Evolutionary conservation across 1,140 invertebrate species (phyloP), one percentile per base, ranked within the genome.

Genomic region (Dufourea novaeangliae): DNA sequence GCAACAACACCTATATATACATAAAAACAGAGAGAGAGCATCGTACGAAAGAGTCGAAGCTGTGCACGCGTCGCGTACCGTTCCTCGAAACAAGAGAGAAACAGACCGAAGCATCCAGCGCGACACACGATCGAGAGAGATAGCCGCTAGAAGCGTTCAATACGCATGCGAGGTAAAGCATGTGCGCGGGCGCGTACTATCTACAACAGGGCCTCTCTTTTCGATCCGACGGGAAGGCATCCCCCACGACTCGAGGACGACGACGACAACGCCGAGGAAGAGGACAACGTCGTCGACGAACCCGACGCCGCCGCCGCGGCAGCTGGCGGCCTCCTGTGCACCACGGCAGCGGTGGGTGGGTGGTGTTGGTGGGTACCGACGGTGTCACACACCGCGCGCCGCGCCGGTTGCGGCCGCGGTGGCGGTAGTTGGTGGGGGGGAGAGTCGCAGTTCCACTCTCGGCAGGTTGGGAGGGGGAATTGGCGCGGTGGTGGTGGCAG

Each of bases 161-260:
- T 88, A 90, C 90, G 91, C 91, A 92, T 91, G 91, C 91, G 90
- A 88, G 74, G 86, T 89, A 87, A 87, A 88, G 88, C 80, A 83
- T 85, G 88, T 87, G 87, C 89, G 89, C 88, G 88, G 86, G 86
- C 84, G 83, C 82, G 79, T 85, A n/a, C n/a, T n/a, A n/a, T n/a
- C n/a, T n/a, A 70, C 74, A 78, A 84, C 79, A 41, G 41, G 25
- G 59, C 67, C 85, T 88, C 85, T 88, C 90, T 91, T 92, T 92
- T 92, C 91, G 90, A 92, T 92, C n/a, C 91, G 90, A 90, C 90
- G 89, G n/a, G n/a, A 86, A 87, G 86, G 3, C 34, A 8, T 8
- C 3, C 86, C 82, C 86, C 84, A 86, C 87, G 73, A 81, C 79
- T 88, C 84, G 85, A 82, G 83, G 83, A 77, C 83, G 85, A 86